These are phyloP conservation scores for Steinernema hermaphroditum DNA, from an alignment of 2,888 invertebrate species.

Conservation along the genomic window DNA sequence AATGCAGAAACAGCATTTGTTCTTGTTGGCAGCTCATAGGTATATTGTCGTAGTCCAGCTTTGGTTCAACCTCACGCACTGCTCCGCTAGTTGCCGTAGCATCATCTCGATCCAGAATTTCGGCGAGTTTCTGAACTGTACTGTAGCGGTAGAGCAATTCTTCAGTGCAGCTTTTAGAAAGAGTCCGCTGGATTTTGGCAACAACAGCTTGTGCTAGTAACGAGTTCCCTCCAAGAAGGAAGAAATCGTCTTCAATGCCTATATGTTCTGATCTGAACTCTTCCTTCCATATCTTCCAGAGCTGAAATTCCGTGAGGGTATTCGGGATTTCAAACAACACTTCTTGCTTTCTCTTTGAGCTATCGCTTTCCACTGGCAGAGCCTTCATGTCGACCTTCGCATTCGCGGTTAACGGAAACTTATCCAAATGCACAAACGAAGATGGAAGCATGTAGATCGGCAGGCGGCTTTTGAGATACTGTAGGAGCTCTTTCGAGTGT, in stretches of 20 bases:
- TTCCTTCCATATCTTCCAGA: conserved; percentile 39
- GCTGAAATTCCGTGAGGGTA: conserved; percentile 25
- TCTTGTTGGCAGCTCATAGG: conserved; percentile 42
- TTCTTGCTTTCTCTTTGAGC: no score
- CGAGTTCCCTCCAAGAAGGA: conserved; percentile 52
- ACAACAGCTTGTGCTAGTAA: conserved; percentile 39
- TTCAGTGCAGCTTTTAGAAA: conserved; percentile 30
- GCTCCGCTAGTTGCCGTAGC: no score
- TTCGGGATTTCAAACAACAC: conserved; percentile 30
- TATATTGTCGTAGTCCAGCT: background rate
- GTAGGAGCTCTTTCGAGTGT: background rate
- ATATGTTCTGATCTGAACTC: conserved; percentile 33
- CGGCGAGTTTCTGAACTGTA: conserved; percentile 34
- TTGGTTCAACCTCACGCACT: no score
- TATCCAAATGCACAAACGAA: conserved; percentile 40
- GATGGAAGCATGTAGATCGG: conserved; percentile 56
- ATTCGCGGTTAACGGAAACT: conserved; percentile 60
- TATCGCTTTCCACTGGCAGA: conserved; percentile 10
- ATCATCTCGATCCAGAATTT: conserved; percentile 18
- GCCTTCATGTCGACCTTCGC: conserved; percentile 45
- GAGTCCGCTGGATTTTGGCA: conserved; percentile 32
- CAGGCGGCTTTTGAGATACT: conserved; percentile 42
- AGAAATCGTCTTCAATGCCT: conserved; percentile 42
- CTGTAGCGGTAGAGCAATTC: conserved; percentile 29
- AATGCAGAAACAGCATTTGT: conserved; percentile 41